These are phyloP conservation scores for Strigamia crassipes DNA, from an alignment of 2,888 invertebrate genomes.

Conservation along the genomic window DNA sequence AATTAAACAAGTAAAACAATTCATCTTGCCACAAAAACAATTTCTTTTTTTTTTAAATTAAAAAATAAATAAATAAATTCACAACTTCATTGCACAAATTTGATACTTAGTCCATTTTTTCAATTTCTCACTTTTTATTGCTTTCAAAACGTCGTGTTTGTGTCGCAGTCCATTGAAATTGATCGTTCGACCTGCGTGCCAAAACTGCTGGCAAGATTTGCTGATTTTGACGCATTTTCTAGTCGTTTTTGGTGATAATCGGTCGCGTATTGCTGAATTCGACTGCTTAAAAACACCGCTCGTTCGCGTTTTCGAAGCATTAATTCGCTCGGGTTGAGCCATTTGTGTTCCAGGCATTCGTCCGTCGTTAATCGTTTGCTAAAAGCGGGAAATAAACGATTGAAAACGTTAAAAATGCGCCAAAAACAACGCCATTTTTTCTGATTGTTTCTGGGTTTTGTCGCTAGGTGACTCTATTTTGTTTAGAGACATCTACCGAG, in stretches of 20 bases:
- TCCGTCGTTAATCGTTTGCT: constrained; percentile 93
- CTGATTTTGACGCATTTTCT: constrained; percentile 66
- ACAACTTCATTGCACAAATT: background rate
- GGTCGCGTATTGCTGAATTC: constrained; percentile 72
- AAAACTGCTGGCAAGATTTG: constrained; percentile 63
- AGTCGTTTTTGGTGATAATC: constrained; percentile 75
- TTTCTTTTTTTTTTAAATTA: too few relatives aligned
- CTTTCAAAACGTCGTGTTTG: constrained; percentile 49
- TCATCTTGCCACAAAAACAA: background rate
- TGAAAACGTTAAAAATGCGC: background rate
- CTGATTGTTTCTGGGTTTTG: background rate
- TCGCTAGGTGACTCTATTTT: background rate
- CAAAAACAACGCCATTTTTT: background rate
- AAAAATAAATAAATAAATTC: constrained; percentile 4
- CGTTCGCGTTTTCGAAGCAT: constrained; percentile 91
- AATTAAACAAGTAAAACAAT: background rate
- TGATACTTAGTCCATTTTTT: background rate
- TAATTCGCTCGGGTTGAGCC: constrained; percentile 89
- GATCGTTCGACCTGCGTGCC: constrained; percentile 49
- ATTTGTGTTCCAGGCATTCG: constrained; percentile 94
- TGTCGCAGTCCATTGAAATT: constrained; percentile 49
- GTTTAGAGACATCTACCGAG: background rate
- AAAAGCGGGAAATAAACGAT: constrained; percentile 55
- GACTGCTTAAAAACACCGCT: constrained; percentile 80
- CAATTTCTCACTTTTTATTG: background rate